Percentiles rank a stretch among this genome's conserved stretches.
Evolutionary conservation across 2,113 vertebrate genomes (phyloP).

Genomic region (Engraulis encrasicolus): DNA sequence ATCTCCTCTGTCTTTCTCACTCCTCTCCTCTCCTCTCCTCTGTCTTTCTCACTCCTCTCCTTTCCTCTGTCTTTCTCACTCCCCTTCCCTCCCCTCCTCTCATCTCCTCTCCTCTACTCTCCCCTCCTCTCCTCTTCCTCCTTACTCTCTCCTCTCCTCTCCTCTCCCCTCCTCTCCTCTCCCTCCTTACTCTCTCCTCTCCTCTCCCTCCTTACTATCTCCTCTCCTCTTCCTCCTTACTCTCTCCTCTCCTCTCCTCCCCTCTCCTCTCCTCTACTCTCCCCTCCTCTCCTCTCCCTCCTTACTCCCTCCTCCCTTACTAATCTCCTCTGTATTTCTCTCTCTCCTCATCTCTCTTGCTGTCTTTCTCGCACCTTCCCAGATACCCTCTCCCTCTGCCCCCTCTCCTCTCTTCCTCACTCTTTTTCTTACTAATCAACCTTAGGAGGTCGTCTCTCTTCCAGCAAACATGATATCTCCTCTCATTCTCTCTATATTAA

Average conservation of each 20-base stretch:
- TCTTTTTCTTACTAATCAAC: too few relatives aligned
- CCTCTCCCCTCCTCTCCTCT: neutral
- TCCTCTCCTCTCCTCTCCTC: neutral
- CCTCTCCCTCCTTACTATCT: conserved; percentile 9
- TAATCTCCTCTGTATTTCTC: neutral
- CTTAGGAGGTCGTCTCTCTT: too few relatives aligned
- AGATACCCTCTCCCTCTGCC: neutral
- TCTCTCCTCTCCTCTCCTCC: neutral
- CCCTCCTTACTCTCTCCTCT: neutral
- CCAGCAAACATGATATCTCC: too few relatives aligned
- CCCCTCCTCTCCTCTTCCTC: neutral
- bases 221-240: neutral
- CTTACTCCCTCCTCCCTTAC: neutral
- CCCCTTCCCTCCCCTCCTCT: neutral
- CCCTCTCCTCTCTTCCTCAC: neutral
- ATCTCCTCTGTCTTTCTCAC: too few relatives aligned
- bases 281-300: neutral
- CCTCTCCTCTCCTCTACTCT: neutral
- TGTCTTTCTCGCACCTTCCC: neutral
- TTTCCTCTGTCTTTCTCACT: neutral
- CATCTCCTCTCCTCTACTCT: conserved; percentile 6
- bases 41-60: neutral
- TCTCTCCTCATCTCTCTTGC: neutral
- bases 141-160: neutral
- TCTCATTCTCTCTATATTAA: too few relatives aligned